Base-by-base conservation (phyloP, 2,888 invertebrate species). In the Melinaea marsaeus region DNA sequence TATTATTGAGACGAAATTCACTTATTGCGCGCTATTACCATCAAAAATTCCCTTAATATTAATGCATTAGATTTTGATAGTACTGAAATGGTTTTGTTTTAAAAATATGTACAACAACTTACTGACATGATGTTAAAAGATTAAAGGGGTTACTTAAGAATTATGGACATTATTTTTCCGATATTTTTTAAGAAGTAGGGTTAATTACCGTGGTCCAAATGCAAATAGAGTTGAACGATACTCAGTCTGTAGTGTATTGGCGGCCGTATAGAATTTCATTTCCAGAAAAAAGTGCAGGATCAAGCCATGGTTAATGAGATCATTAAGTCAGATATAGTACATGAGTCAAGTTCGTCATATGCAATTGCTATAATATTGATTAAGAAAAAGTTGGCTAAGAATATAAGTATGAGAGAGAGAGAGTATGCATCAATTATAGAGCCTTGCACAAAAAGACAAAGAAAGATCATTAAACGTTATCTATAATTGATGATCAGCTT, bases 301-400 rank as follows among this genome's bases (percentile, higher is more conserved):
- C 33, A 51, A 7, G 34, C 55, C 4, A 72, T 74, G 69, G 63
- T 72, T 2, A 51, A 71, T 33, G 71, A 72, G 34, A 66, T 72
- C 68, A 0, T 69, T 1, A 66, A 71, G 4, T 9, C 22, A 32
- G 64, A 61, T 9, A 71, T 70, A n/a, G 58, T 69, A 13, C 56
- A 65, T 11, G 69, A 72, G 56, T 73, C 72, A 1, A 37, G 45
- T 4, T 75, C 73, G 2, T 62, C 69, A 3, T 75, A 71, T 57
- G 73, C 75, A 0, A 73, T 72, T 46, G 72, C 75, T 0, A 69
- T 74, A 11, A 59, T 73, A 1, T 35, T 74, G 7, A 74, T 74
- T 2, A 46, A 68, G 9, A 74, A 75, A 48, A 74, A 74, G 57
- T 68, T 46, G 0, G 58, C 22, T 22, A 22, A 22, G 22, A 22